Conservation (phyloP, 2,113 vertebrate genomes). For the Muscicapa adusta region DNA sequence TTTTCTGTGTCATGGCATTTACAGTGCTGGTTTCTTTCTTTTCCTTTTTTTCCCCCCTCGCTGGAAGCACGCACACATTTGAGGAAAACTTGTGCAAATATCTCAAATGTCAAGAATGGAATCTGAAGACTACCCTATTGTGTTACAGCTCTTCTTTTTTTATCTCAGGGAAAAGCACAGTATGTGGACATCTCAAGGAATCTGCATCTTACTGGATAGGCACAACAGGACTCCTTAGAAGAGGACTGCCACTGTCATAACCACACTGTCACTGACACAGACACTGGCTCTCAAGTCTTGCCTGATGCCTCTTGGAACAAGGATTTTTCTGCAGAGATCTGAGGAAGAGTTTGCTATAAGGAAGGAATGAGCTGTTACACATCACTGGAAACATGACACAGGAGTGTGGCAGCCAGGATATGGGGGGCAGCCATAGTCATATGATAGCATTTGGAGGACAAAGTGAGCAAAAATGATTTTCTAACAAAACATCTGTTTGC, state of each 20-base stretch:
- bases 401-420: background rate
- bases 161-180: background rate
- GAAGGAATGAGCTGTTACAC: background rate
- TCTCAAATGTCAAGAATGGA: background rate
- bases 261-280: background rate
- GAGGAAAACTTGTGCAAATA: background rate
- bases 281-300: background rate
- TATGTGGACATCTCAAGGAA: background rate
- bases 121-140: background rate
- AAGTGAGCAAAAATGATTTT: background rate
- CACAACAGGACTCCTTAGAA: background rate
- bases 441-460: background rate
- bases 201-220: background rate
- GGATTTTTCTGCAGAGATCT: background rate
- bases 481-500: background rate
- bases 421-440: background rate
- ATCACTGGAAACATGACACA: background rate
- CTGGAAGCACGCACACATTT: background rate
- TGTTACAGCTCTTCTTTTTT: background rate
- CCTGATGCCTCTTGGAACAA: background rate
- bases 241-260: background rate
- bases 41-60: background rate
- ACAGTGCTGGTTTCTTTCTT: background rate
- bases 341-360: background rate
- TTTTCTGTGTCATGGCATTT: background rate